Percentiles rank a stretch among this genome's conserved stretches.
phyloP scores from a whole-genome alignment of 2,797 vertebrate species.

The Distichodus sexfasciatus region DNA sequence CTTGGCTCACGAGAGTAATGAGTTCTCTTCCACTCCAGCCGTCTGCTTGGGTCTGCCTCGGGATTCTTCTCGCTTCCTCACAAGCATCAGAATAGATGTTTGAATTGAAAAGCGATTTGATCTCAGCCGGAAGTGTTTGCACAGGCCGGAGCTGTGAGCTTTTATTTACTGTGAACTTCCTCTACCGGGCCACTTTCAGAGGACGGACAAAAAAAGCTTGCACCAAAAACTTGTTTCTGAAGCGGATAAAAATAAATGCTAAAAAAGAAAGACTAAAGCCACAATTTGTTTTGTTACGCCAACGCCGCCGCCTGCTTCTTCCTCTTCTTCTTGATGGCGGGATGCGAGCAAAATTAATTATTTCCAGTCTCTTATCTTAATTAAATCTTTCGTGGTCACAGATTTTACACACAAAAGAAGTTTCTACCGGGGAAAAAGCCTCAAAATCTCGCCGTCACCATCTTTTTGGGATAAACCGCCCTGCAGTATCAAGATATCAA shows the following conservation, averaged over 20 bases:
- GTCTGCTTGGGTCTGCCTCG: conserved; percentile 64
- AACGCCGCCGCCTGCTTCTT: too few species aligned
- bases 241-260: conserved; percentile 29
- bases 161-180: conserved; percentile 23
- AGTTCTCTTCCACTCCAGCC: conserved; percentile 52
- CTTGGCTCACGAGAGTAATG: conserved; percentile 53
- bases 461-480: conserved; percentile 39
- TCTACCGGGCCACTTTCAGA: conserved; percentile 46
- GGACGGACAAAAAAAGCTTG: conserved; percentile 46
- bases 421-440: too few species aligned
- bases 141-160: conserved; percentile 13
- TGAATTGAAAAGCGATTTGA: conserved; percentile 65
- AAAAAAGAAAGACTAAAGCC: conserved; percentile 16
- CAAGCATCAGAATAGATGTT: conserved; percentile 63
- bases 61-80: too few species aligned
- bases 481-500: conserved; percentile 71
- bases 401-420: conserved; percentile 76
- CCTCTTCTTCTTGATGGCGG: conserved; percentile 75
- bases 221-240: background rate
- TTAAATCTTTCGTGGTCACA: conserved; percentile 81
- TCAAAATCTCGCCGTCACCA: conserved; percentile 71
- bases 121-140: conserved; percentile 49
- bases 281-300: conserved; percentile 65
- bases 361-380: conserved; percentile 77
- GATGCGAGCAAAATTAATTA: conserved; percentile 75